phyloP scores from a whole-genome alignment of 2,797 vertebrate species.

The Scyliorhinus canicula region DNA sequence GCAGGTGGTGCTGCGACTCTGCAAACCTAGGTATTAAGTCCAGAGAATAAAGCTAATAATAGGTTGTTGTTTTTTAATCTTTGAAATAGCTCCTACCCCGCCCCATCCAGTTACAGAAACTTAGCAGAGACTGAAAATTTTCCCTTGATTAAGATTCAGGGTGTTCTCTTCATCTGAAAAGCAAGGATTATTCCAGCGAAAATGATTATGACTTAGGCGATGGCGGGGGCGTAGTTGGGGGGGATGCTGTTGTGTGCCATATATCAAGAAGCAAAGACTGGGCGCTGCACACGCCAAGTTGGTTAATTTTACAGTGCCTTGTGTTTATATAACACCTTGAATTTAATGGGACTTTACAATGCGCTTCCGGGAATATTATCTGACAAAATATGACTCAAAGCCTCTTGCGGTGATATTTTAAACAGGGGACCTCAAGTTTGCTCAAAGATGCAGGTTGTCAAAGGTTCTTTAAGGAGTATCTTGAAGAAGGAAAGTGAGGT shows the following conservation, averaged over 20 bases:
- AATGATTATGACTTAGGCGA: neutral
- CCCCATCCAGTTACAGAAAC: neutral
- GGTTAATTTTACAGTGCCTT: neutral
- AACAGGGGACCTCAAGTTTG: neutral
- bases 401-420: neutral
- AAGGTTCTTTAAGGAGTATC: neutral
- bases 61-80: neutral
- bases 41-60: neutral
- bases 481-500: neutral
- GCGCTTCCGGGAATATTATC: neutral
- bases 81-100: neutral
- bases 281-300: neutral
- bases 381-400: neutral
- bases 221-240: too few relatives aligned
- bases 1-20: conserved; percentile 16
- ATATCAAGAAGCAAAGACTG: neutral
- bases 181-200: neutral
- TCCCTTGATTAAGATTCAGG: neutral
- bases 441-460: too few relatives aligned
- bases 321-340: neutral
- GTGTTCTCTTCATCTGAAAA: neutral
- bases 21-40: neutral
- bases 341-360: neutral
- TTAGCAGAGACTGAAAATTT: neutral
- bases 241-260: too few relatives aligned